Evolutionary conservation across 2,113 vertebrate genomes (phyloP).

Genomic region (Rhizomys pruinosus): DNA sequence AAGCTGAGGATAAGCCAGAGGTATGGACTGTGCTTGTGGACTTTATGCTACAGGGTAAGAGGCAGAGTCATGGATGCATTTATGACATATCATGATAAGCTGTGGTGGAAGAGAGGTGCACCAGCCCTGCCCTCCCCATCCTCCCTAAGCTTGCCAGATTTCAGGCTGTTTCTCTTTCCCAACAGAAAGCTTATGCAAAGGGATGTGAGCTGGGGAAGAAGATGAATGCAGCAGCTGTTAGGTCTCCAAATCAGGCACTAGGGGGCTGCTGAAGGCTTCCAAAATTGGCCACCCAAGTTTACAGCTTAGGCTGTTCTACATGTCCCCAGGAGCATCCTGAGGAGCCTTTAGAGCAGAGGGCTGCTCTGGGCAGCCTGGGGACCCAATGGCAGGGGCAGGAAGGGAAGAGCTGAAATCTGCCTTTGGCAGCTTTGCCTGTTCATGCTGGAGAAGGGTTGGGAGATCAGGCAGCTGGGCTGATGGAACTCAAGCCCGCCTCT

Average conservation of each 20-base stretch:
- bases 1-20: not conserved
- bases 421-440: accelerated
- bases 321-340: not conserved
- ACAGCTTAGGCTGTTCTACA: not conserved
- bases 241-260: not conserved
- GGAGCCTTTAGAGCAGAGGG: not conserved
- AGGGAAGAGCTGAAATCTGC: not conserved
- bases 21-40: accelerated
- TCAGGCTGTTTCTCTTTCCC: not conserved
- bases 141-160: not conserved
- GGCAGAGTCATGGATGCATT: not conserved
- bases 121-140: accelerated
- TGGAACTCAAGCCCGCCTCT: too few species aligned
- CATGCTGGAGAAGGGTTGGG: not conserved
- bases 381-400: accelerated
- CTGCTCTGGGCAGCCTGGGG: not conserved
- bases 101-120: not conserved
- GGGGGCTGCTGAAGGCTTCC: not conserved
- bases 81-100: not conserved
- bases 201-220: not conserved
- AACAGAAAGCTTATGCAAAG: not conserved
- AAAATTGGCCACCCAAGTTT: not conserved
- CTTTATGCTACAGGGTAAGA: not conserved
- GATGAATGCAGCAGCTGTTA: not conserved
- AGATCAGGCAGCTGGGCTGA: not conserved